phyloP scores from a whole-genome alignment of 2,797 vertebrate species.

The Acanthurus lineatus region DNA sequence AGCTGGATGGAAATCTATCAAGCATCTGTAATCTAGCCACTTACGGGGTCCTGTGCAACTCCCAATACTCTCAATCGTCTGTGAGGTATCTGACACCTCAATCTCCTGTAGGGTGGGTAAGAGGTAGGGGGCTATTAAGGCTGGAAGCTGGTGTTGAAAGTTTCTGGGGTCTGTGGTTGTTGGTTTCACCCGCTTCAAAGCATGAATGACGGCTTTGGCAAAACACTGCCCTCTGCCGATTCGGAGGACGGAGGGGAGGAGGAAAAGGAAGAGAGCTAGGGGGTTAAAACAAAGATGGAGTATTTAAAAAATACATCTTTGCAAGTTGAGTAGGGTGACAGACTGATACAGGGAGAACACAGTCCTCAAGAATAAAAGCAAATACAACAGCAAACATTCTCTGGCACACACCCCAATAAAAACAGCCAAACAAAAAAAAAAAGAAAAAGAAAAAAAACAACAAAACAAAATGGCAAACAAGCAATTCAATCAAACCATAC shows the following conservation, averaged over 20 bases:
- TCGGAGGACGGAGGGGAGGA: slow-evolving; percentile 53
- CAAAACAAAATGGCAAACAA: slow-evolving; percentile 72
- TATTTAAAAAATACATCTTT: slow-evolving; percentile 59
- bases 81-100: slow-evolving; percentile 74
- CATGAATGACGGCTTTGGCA: slow-evolving; percentile 78
- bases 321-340: slow-evolving; percentile 63
- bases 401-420: slow-evolving; percentile 74
- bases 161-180: slow-evolving; percentile 68
- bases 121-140: slow-evolving; percentile 87
- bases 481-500: slow-evolving; percentile 77
- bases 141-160: slow-evolving; percentile 86
- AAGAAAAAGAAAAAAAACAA: background rate
- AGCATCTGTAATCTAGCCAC: slow-evolving; percentile 42
- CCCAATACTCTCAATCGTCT: slow-evolving; percentile 58
- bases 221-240: slow-evolving; percentile 68
- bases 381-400: slow-evolving; percentile 79
- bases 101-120: slow-evolving; percentile 69
- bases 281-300: slow-evolving; percentile 65
- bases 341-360: slow-evolving; percentile 73
- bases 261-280: slow-evolving; percentile 47
- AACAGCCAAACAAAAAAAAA: slow-evolving; percentile 55
- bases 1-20: slow-evolving; percentile 52
- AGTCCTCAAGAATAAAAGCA: slow-evolving; percentile 77
- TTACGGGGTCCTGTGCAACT: slow-evolving; percentile 71
- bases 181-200: slow-evolving; percentile 72